These are phyloP conservation scores for Scytalopus superciliaris DNA, from an alignment of 2,113 vertebrate species.

Conservation along the genomic window DNA sequence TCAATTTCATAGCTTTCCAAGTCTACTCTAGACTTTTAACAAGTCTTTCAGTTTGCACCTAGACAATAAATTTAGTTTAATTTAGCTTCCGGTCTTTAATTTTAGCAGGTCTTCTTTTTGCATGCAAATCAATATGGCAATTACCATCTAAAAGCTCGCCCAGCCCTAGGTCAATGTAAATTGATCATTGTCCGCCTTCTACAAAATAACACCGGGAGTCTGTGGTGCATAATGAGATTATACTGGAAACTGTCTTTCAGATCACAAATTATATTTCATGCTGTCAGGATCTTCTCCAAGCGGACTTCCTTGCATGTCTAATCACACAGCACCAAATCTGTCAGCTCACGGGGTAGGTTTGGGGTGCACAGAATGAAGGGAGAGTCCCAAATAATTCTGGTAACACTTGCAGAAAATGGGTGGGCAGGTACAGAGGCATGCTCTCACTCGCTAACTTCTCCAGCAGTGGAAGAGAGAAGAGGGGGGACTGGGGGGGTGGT, in stretches of 20 bases:
- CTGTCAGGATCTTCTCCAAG: conserved; percentile 76
- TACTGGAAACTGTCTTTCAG: conserved; percentile 84
- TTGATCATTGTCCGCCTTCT: conserved; percentile 88
- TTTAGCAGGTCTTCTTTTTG: conserved; percentile 82
- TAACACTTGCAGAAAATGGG: neutral
- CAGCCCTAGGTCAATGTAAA: conserved; percentile 88
- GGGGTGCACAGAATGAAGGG: neutral
- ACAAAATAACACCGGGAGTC: conserved; percentile 86
- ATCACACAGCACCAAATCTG: conserved; percentile 15
- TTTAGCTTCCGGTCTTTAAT: conserved; percentile 86
- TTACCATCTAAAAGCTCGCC: conserved; percentile 87
- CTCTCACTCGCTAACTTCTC: neutral
- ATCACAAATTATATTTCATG: conserved; percentile 86
- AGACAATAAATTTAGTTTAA: conserved; percentile 84
- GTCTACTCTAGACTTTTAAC: conserved; percentile 47
- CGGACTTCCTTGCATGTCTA: conserved; percentile 68
- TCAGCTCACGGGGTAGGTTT: neutral
- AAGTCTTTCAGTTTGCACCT: conserved; percentile 75
- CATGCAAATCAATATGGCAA: conserved; percentile 89
- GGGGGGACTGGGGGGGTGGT: no score
- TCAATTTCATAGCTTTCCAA: conserved; percentile 46
- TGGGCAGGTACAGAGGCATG: neutral
- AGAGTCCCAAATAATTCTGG: neutral
- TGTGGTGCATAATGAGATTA: conserved; percentile 87
- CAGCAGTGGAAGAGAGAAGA: neutral